Evolutionary conservation across 2,888 invertebrate genomes (phyloP).

Genomic region (Tyria jacobaeae): DNA sequence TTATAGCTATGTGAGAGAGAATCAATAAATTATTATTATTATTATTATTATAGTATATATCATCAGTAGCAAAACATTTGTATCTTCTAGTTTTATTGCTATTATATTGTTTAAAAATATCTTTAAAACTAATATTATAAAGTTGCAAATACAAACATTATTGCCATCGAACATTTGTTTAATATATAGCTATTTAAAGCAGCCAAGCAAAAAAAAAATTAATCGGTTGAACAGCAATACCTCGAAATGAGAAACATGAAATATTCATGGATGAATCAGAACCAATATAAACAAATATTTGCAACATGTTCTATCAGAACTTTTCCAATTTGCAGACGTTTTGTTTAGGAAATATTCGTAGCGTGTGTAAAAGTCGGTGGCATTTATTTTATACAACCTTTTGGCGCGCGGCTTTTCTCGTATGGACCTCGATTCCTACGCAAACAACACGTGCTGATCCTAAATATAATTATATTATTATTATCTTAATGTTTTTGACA

Average conservation of each 20-base stretch:
- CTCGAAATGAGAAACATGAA: background rate
- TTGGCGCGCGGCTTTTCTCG: background rate
- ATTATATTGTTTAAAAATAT: background rate
- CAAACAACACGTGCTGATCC: too few species aligned
- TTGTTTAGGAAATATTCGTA: background rate
- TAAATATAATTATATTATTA: too few species aligned
- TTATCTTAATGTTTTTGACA: too few species aligned
- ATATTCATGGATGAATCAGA: background rate
- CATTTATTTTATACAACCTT: background rate
- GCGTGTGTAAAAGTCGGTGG: background rate
- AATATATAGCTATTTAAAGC: background rate
- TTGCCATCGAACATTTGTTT: too few species aligned
- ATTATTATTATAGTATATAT: too few species aligned
- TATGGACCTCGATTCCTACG: too few species aligned
- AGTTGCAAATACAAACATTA: background rate
- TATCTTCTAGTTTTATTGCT: background rate
- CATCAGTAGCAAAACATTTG: background rate
- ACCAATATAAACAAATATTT: conserved; percentile 3
- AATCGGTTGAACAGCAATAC: background rate
- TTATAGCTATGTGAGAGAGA: too few species aligned
- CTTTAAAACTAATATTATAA: background rate
- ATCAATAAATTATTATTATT: too few species aligned
- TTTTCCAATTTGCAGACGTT: conserved; percentile 9
- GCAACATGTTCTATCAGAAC: conserved; percentile 9
- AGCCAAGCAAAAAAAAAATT: background rate